Conservation (phyloP, 2,797 vertebrate species). For the Smutsia gigantea region DNA sequence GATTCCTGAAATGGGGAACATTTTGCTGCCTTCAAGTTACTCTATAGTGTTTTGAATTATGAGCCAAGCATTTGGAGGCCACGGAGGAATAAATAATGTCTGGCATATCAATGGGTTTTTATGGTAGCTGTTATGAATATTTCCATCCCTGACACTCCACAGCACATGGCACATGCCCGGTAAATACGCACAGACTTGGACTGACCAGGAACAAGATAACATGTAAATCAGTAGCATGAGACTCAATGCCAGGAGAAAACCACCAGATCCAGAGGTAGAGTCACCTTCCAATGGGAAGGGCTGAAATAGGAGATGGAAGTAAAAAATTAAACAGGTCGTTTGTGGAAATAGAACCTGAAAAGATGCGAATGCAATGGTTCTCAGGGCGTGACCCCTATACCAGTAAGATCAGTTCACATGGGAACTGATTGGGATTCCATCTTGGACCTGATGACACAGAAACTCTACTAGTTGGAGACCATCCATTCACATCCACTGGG, state of each 20-base stretch:
- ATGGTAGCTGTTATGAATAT: neutral
- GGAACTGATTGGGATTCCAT: accelerated
- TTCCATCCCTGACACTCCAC: no score
- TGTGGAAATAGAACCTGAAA: no score
- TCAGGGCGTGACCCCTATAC: accelerated
- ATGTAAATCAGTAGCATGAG: no score
- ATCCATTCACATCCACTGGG: accelerated
- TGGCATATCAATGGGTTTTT: neutral
- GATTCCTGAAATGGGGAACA: no score
- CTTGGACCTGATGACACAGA: no score
- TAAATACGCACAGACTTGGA: neutral
- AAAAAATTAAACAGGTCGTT: neutral
- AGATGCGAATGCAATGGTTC: accelerated
- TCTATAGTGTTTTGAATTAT: neutral
- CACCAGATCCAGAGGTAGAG: accelerated
- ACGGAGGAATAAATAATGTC: neutral
- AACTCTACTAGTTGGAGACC: accelerated
- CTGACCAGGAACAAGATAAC: accelerated
- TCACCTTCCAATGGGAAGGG: no score
- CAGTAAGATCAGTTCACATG: accelerated
- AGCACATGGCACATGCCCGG: neutral
- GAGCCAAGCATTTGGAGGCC: neutral
- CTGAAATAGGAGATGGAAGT: accelerated
- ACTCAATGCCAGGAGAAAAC: accelerated
- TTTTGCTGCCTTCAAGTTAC: neutral